A percentile compares a stretch with the other conserved stretches of the same genome.
Evolutionary conservation across 2,113 vertebrate genomes (phyloP).

Genomic region (Dipodomys spectabilis): DNA sequence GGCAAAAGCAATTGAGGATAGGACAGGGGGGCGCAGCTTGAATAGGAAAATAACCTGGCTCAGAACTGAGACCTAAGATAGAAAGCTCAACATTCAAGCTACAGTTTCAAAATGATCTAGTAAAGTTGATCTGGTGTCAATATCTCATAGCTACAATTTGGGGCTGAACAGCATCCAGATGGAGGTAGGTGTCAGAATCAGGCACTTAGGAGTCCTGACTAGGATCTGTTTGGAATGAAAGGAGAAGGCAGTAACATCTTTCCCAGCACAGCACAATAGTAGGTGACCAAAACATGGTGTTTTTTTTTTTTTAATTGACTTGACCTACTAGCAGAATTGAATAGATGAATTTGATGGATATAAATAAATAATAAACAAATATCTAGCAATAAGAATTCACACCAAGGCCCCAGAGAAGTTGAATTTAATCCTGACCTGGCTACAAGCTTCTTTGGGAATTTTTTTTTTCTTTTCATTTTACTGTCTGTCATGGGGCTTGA

Average conservation of each 20-base stretch:
- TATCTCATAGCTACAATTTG: background rate
- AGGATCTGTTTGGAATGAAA: background rate
- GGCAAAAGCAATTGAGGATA: background rate
- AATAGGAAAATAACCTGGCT: background rate
- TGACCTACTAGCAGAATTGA: background rate
- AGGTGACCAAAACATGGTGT: background rate
- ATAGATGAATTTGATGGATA: too few relatives aligned
- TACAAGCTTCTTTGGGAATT: background rate
- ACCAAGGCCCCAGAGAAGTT: background rate
- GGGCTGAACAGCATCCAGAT: background rate
- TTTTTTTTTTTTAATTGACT: constrained; percentile 11
- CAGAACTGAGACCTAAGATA: background rate
- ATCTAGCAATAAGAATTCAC: background rate
- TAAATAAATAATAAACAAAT: background rate
- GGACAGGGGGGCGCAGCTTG: background rate
- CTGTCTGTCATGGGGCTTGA: too few relatives aligned
- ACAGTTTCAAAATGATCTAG: background rate
- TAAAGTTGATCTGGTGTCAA: background rate
- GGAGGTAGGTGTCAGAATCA: background rate
- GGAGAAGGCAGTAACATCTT: background rate
- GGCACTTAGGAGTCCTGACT: background rate
- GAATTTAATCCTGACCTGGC: background rate
- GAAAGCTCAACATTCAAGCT: background rate
- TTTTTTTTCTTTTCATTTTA: background rate
- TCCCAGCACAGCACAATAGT: background rate